Conservation (phyloP, 53 echinoderm and acorn worm genomes). For the Luidia sarsii region DNA sequence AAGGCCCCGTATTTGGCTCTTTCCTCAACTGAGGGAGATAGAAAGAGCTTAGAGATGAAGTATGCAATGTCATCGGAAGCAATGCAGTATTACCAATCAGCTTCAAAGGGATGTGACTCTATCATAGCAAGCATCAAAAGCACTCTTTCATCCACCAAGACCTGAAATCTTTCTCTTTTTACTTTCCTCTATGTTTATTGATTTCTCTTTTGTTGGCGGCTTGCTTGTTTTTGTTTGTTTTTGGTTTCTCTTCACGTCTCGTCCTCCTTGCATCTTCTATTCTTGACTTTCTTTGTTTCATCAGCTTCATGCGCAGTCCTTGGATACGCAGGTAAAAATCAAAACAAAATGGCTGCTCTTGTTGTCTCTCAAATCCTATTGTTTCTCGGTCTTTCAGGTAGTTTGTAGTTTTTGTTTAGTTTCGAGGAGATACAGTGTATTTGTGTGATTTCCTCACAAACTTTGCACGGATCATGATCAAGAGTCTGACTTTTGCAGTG, state of each 20-base stretch:
- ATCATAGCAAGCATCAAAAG: too few species aligned
- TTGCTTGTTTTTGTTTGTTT: not conserved
- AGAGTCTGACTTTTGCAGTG: too few species aligned
- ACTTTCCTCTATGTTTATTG: not conserved
- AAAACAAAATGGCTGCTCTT: slow-evolving; percentile 14
- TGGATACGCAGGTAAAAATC: slow-evolving; percentile 82
- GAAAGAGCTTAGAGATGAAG: too few species aligned
- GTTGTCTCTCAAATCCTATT: too few species aligned
- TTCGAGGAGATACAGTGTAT: too few species aligned
- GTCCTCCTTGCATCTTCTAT: not conserved
- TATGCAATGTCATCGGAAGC: too few species aligned
- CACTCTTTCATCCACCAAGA: not conserved
- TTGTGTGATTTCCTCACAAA: too few species aligned
- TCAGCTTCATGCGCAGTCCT: slow-evolving; percentile 74
- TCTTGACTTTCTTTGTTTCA: not conserved
- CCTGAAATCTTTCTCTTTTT: not conserved
- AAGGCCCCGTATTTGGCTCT: too few species aligned
- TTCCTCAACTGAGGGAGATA: too few species aligned
- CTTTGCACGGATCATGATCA: too few species aligned
- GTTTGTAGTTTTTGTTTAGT: not conserved
- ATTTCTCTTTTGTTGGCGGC: not conserved
- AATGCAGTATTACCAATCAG: too few species aligned
- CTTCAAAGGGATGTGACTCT: too few species aligned
- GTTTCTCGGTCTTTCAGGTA: not conserved
- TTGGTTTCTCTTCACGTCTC: slow-evolving; percentile 2